These are phyloP conservation scores for Meriones psammophilus DNA, from an alignment of 2,797 vertebrate species.

Conservation along the genomic window DNA sequence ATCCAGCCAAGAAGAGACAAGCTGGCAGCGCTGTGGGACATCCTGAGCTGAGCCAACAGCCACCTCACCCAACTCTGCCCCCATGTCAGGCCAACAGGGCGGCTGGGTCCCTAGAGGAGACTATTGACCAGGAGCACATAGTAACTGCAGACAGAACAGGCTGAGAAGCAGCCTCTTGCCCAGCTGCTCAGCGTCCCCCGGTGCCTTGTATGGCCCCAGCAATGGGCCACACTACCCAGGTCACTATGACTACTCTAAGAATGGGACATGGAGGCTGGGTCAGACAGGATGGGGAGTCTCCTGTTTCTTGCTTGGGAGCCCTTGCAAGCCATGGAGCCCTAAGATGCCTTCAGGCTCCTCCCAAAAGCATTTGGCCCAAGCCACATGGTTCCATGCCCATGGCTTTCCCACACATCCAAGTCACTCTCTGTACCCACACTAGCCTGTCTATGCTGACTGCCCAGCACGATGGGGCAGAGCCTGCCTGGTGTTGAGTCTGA, in stretches of 20 bases:
- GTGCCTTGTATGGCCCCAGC: rapidly evolving
- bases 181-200: neutral
- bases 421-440: neutral
- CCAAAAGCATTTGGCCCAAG: neutral
- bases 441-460: neutral
- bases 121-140: neutral
- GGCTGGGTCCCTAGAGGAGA: neutral
- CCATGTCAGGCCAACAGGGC: neutral
- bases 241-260: neutral
- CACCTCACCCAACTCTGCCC: neutral
- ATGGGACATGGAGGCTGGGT: neutral
- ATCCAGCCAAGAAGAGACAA: neutral
- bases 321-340: neutral
- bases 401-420: neutral
- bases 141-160: rapidly evolving
- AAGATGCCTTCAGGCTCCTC: rapidly evolving
- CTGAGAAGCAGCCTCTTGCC: neutral
- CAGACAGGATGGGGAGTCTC: neutral
- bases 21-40: rapidly evolving
- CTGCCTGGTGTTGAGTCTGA: neutral
- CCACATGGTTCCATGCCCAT: neutral
- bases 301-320: neutral
- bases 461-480: neutral
- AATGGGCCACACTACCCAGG: neutral
- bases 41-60: neutral